Base-by-base conservation (phyloP, 2,113 vertebrate genomes). In the Ptyas mucosa region DNA sequence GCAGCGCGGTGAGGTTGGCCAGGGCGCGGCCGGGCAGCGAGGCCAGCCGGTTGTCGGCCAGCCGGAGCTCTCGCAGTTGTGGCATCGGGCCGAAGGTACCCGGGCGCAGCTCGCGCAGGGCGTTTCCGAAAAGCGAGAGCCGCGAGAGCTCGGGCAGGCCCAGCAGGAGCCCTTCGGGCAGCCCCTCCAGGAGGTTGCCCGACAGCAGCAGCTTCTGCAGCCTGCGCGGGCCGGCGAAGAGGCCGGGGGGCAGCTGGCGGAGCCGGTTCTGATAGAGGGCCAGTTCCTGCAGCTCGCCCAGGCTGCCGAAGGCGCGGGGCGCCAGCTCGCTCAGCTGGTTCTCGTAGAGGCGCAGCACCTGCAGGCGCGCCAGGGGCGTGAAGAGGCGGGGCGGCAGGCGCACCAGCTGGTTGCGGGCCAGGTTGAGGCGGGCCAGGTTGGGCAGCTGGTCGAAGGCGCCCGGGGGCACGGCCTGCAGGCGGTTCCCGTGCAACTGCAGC, bases 121-220 rank as follows among this genome's bases (percentile, higher is more conserved):
- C 96, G 92, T 99, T 99, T 89, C 98, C 97, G 0, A 98, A 98
- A 85, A 99, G 97, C 0, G 98, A 98, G 51, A 99, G 98, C 20
- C 98, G 98, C 92, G 95, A 95, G 0, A 99, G 98, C 1, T 96
- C 95, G 0, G 95, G 98, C 90, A 99, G 93, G 46, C 98, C 98
- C 90, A 98, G 91, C 92, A 99, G 98, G 95, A 99, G 52, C 0
- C 98, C 98, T 0, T 96, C 96, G 0, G 98, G 98, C 94, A 99
- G 97, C 58, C 96, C 23, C 0, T 97, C 94, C 29, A 99, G 96
- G 52, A 95, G 96, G 96, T 99, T 99, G 95, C 98, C 96, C 89
- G 99, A 99, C 23, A 99, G 96, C 92, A 97, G 99, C 93, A 99
- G 97, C 94, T 97, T 98, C 96, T 98, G 96, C 57, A 99, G 97